Percentiles rank a stretch among this genome's conserved stretches.
These are phyloP conservation scores for Penaeus japonicus DNA, from an alignment of 1,140 invertebrate genomes.

Conservation along the genomic window DNA sequence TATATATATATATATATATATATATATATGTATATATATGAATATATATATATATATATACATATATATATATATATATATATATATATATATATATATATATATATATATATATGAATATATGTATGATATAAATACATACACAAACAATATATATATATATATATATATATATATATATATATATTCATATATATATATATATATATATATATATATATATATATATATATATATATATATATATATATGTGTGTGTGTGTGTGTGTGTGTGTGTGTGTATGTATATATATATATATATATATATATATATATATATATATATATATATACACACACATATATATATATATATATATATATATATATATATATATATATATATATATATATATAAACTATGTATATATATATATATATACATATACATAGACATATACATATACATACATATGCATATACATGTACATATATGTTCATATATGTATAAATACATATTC, in stretches of 20 bases:
- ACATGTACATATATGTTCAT: neutral
- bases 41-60: neutral
- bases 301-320: neutral
- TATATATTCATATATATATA: neutral
- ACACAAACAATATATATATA: neutral
- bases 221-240: constrained; percentile 13
- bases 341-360: constrained; percentile 13
- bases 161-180: constrained; percentile 10
- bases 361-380: constrained; percentile 13
- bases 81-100: neutral
- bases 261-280: neutral
- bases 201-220: neutral
- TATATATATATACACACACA: neutral
- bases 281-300: constrained; percentile 7
- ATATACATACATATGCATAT: no score
- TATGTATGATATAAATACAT: neutral
- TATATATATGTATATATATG: no score
- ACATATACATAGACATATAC: neutral
- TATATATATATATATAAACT: neutral
- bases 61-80: constrained; percentile 6
- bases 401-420: neutral
- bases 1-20: no score
- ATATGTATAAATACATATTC: neutral
- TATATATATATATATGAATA: neutral
- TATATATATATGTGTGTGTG: neutral